These are phyloP conservation scores for Pollachius pollachius DNA, from an alignment of 2,113 vertebrate species.

Conservation along the genomic window DNA sequence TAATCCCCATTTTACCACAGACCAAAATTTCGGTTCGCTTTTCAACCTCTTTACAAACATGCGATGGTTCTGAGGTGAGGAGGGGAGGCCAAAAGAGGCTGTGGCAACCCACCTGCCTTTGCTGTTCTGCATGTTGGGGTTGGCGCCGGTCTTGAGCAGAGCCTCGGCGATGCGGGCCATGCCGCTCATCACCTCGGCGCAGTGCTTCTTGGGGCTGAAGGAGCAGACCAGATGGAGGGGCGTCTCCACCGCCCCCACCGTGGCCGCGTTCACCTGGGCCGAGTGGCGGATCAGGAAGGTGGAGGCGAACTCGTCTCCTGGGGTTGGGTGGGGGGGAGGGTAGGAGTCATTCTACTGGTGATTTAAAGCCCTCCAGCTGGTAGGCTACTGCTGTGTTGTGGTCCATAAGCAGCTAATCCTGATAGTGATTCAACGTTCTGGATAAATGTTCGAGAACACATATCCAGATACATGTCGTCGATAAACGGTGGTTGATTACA, in stretches of 20 bases:
- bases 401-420: too few relatives aligned
- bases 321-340: conserved; percentile 23
- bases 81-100: too few relatives aligned
- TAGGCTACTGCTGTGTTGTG: too few relatives aligned
- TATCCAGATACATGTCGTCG: too few relatives aligned
- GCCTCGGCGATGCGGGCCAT: conserved; percentile 90
- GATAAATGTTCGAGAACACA: too few relatives aligned
- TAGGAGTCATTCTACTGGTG: background rate
- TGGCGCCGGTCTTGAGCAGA: conserved; percentile 89
- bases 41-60: too few relatives aligned
- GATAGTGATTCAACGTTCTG: too few relatives aligned
- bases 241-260: conserved; percentile 88
- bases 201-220: conserved; percentile 88
- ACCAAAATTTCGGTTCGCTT: too few relatives aligned
- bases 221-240: conserved; percentile 92
- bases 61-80: too few relatives aligned
- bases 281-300: conserved; percentile 93
- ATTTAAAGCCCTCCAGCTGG: too few relatives aligned
- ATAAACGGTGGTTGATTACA: too few relatives aligned
- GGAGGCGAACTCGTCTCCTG: conserved; percentile 94
- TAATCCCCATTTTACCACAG: too few relatives aligned
- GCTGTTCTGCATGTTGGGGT: conserved; percentile 95
- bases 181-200: conserved; percentile 82
- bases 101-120: conserved; percentile 79
- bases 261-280: conserved; percentile 91